A percentile compares a stretch with the other conserved stretches of the same genome.
These are phyloP conservation scores for Augiades crinisus DNA, from an alignment of 2,888 invertebrate genomes.

Conservation along the genomic window DNA sequence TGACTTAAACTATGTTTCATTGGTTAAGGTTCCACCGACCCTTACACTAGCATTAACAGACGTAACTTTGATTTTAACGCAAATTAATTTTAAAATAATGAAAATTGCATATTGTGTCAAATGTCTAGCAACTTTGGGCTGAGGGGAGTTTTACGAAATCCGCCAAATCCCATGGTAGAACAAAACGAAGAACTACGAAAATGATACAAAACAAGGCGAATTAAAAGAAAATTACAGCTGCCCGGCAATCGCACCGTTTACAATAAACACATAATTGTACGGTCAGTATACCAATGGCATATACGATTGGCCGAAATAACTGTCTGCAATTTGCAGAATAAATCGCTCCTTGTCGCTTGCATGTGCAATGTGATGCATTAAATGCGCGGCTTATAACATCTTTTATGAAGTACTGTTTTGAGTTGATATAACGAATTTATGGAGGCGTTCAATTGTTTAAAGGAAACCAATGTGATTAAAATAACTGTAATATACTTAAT, in stretches of 20 bases:
- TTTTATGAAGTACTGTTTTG: not conserved
- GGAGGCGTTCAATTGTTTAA: too few species aligned
- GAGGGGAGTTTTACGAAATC: constrained; percentile 25
- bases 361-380: constrained; percentile 34
- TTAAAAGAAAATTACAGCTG: constrained; percentile 79
- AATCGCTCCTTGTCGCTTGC: constrained; percentile 49
- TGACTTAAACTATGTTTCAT: too few species aligned
- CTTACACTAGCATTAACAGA: too few species aligned
- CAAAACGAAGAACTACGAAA: constrained; percentile 75
- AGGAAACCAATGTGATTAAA: too few species aligned
- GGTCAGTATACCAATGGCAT: constrained; percentile 74
- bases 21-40: too few species aligned
- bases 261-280: constrained; percentile 82
- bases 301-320: constrained; percentile 70
- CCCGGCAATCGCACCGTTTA: constrained; percentile 79
- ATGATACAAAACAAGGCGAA: constrained; percentile 78
- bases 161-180: constrained; percentile 58
- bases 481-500: too few species aligned
- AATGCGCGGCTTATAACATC: constrained; percentile 23
- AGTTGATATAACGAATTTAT: too few species aligned
- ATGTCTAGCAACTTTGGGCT: too few species aligned
- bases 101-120: too few species aligned
- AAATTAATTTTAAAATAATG: too few species aligned
- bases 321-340: constrained; percentile 56
- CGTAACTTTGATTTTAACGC: too few species aligned